Evolutionary conservation across 2,113 vertebrate genomes (phyloP).

Genomic region (Cyphomyrus plagiostoma): DNA sequence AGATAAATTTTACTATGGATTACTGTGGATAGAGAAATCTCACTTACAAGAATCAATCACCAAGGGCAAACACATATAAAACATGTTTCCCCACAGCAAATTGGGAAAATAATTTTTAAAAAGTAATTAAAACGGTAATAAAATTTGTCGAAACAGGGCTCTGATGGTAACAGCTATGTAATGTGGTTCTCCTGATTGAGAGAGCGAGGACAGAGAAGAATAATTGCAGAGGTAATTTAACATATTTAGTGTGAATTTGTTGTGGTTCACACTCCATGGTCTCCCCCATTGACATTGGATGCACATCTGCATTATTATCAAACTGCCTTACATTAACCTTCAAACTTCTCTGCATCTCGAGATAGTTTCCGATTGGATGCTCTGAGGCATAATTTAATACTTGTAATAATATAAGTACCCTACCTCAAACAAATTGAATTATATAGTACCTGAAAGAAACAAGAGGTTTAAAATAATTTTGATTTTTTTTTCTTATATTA

Average conservation of each 20-base stretch:
- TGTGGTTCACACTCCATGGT: neutral
- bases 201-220: neutral
- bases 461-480: neutral
- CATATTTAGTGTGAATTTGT: constrained; percentile 16
- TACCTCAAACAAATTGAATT: neutral
- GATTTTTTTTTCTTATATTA: neutral
- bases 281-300: constrained; percentile 1
- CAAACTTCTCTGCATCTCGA: constrained; percentile 1
- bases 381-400: neutral
- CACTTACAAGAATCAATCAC: constrained; percentile 1
- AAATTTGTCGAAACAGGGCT: neutral
- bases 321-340: constrained; percentile 15
- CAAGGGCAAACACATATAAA: neutral
- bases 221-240: neutral
- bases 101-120: neutral
- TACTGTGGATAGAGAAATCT: neutral
- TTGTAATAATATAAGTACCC: neutral
- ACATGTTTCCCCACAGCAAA: neutral
- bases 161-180: neutral
- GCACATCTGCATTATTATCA: constrained; percentile 19
- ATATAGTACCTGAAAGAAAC: neutral
- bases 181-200: neutral
- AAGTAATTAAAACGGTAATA: neutral
- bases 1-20: neutral
- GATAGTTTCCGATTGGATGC: neutral